Evolutionary conservation across 2,888 invertebrate species (phyloP), one percentile per base, ranked within the genome.

Genomic region (Proisotoma minuta): DNA sequence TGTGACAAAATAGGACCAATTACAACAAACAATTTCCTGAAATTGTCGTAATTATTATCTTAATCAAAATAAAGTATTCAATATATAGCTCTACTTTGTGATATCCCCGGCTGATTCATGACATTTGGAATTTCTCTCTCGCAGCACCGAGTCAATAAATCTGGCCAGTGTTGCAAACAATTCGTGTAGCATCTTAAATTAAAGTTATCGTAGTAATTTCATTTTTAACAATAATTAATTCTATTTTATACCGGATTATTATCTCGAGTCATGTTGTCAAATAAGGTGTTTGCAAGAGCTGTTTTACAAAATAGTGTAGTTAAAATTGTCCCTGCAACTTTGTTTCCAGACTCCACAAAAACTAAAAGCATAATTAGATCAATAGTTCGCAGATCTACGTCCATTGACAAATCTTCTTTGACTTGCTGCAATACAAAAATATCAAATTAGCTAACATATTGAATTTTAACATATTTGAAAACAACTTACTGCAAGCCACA

Each of bases 361-460:
- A 65, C 22, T 1, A 70, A 57, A 1, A 70, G 60, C 49, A 70
- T 63, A 0, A 68, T 28, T 20, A 70, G 47, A 50, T 70, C 69
- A 40, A 68, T 40, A 1, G 62, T 43, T n/a, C 57, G 53, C 5
- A 65, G 51, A 1, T 60, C 56, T 10, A 40, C 2, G 4, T 28
- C 39, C 2, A 0, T 29, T 8, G 5, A 20, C 15, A 67, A 8
- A 40, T 66, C 63, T 8, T 69, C 59, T 43, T 67, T 69, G 2
- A 69, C 57, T 57, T 59, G 51, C 65, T 69, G 26, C 22, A 54
- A 54, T 29, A 49, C 20, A 26, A 40, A 39, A 18, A 40, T 40
- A 4, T 34, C 8, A 34, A 34, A 15, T 15, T 10, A 34, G 34
- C 15, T 34, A 34, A 34, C 8, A 34, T 10, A 10, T 34, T 34